Percentiles rank a stretch among this genome's conserved stretches.
Conservation (phyloP, 2,888 invertebrate genomes). For the Cosmopolites sordidus region DNA sequence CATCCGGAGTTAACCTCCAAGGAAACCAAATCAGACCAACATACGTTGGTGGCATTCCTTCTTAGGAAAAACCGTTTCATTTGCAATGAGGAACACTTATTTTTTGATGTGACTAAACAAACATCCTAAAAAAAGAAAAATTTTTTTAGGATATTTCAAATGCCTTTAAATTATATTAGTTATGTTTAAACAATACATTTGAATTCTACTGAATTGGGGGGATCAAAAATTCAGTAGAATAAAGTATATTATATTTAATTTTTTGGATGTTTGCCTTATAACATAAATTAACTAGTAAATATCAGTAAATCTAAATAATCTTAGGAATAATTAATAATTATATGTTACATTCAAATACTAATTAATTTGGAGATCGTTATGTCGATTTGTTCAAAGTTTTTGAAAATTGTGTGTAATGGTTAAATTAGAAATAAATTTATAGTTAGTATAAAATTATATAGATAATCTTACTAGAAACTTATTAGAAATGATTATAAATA, state of each 20-base stretch:
- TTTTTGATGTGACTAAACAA: slow-evolving; percentile 27
- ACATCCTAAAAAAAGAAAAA: slow-evolving; percentile 29
- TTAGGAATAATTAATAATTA: too few species aligned
- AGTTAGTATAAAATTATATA: too few species aligned
- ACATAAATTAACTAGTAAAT: neutral
- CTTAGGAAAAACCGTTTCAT: slow-evolving; percentile 30
- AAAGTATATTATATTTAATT: neutral
- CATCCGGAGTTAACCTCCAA: slow-evolving; percentile 22
- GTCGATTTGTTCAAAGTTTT: too few species aligned
- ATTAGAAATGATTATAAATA: too few species aligned
- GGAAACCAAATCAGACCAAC: slow-evolving; percentile 22
- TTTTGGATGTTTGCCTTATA: neutral
- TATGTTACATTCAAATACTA: too few species aligned
- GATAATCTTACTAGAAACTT: too few species aligned
- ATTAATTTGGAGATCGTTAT: too few species aligned
- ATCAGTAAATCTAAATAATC: neutral
- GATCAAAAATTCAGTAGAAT: neutral
- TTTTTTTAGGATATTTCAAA: neutral
- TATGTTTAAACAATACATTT: too few species aligned
- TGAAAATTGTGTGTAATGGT: too few species aligned
- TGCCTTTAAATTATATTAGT: too few species aligned
- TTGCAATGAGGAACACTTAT: slow-evolving; percentile 28
- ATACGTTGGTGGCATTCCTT: slow-evolving; percentile 19
- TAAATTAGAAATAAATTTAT: too few species aligned
- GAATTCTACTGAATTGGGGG: too few species aligned